A percentile compares a stretch with the other conserved stretches of the same genome.
phyloP scores from a whole-genome alignment of 2,113 vertebrate genomes.

The Cercocebus atys region DNA sequence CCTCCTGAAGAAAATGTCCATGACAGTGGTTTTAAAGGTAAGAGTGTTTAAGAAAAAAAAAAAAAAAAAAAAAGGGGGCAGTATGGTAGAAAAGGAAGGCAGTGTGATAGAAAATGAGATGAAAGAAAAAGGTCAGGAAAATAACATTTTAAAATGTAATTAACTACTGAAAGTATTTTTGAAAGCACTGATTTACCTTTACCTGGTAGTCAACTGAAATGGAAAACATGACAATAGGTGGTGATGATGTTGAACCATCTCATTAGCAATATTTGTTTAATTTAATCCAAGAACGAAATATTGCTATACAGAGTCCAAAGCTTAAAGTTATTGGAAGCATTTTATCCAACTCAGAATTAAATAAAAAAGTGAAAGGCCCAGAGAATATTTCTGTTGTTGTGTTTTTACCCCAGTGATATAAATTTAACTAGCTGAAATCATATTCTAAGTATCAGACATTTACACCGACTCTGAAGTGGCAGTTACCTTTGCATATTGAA shows the following conservation, averaged over 20 bases:
- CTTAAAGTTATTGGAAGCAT: conserved; percentile 43
- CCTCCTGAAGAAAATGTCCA: neutral
- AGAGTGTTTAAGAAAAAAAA: neutral
- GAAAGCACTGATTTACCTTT: neutral
- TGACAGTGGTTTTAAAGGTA: neutral
- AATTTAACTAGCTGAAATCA: conserved; percentile 1
- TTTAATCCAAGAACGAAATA: conserved; percentile 31
- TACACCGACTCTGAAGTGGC: neutral
- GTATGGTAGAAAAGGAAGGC: neutral
- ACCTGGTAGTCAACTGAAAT: neutral
- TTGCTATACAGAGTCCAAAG: conserved; percentile 1
- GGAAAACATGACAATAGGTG: neutral
- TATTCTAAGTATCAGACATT: neutral
- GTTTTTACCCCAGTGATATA: neutral
- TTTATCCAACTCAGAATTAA: conserved; percentile 37
- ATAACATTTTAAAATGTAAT: conserved; percentile 11
- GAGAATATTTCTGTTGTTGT: neutral
- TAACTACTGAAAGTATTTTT: neutral
- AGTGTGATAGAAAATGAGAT: neutral
- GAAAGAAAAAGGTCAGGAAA: conserved; percentile 29
- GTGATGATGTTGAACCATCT: neutral
- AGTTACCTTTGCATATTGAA: neutral
- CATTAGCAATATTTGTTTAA: conserved; percentile 19
- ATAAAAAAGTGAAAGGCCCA: conserved; percentile 23
- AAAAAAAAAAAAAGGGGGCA: neutral